Evolutionary conservation across 2,113 vertebrate species (phyloP).

Genomic region (Acrocephalus kingi): DNA sequence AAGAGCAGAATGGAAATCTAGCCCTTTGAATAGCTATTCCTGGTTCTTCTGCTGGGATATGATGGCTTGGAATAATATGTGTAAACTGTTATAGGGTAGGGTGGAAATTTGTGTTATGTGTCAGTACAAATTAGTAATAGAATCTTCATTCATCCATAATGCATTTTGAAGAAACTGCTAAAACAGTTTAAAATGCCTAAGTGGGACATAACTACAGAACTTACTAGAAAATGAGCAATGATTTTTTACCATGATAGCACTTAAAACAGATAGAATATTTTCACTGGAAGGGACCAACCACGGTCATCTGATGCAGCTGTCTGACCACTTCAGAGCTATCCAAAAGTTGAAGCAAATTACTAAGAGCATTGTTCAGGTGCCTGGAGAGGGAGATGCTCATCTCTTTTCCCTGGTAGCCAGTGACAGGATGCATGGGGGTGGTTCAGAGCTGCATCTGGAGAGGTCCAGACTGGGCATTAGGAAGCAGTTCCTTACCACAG

Average conservation of each 20-base stretch:
- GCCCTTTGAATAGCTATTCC: neutral
- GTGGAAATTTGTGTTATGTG: neutral
- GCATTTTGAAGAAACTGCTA: neutral
- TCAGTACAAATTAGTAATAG: neutral
- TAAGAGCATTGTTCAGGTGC: neutral
- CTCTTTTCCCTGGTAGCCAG: neutral
- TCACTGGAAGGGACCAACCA: neutral
- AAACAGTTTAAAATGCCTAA: neutral
- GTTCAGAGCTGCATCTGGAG: neutral
- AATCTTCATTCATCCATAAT: neutral
- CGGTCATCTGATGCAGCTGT: neutral
- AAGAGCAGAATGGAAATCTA: neutral
- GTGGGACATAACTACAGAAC: neutral
- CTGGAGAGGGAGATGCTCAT: neutral
- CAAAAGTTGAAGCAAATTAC: neutral
- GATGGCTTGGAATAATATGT: neutral
- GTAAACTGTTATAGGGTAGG: neutral
- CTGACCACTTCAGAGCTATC: neutral
- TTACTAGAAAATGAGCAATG: neutral
- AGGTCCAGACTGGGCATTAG: neutral
- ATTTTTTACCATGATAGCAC: neutral
- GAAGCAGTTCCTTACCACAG: neutral
- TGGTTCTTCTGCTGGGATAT: neutral
- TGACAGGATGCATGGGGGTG: accelerated
- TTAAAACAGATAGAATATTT: neutral